phyloP scores from a whole-genome alignment of 2,113 vertebrate genomes.

The Spheniscus mendiculus region DNA sequence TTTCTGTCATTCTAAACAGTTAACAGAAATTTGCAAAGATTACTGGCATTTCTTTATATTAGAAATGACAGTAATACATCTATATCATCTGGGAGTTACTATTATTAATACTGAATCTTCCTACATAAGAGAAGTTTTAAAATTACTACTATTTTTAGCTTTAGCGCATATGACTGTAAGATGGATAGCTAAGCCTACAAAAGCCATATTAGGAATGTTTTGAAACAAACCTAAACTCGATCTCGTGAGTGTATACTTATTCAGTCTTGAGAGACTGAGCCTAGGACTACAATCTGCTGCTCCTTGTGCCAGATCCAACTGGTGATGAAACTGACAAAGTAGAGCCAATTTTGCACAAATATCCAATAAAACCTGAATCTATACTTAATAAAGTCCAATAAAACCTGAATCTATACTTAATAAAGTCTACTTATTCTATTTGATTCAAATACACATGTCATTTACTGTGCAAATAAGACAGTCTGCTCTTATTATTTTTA shows the following conservation, averaged over 20 bases:
- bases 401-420: neutral
- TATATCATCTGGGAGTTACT: neutral
- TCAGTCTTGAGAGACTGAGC: neutral
- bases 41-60: neutral
- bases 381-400: neutral
- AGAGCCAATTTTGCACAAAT: neutral
- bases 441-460: neutral
- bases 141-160: neutral
- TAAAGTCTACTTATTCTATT: neutral
- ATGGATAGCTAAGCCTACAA: neutral
- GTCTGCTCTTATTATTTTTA: neutral
- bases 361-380: neutral
- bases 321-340: neutral
- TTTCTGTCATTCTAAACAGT: neutral
- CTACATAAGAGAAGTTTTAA: neutral
- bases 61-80: neutral
- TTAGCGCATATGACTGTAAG: neutral
- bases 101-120: neutral
- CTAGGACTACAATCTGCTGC: neutral
- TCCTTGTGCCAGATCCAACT: neutral
- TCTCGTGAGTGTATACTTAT: neutral
- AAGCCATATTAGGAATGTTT: neutral
- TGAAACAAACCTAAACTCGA: neutral
- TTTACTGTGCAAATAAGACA: neutral
- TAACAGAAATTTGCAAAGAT: neutral